Conservation (phyloP, 2,888 invertebrate genomes). For the Macaria liturata region DNA sequence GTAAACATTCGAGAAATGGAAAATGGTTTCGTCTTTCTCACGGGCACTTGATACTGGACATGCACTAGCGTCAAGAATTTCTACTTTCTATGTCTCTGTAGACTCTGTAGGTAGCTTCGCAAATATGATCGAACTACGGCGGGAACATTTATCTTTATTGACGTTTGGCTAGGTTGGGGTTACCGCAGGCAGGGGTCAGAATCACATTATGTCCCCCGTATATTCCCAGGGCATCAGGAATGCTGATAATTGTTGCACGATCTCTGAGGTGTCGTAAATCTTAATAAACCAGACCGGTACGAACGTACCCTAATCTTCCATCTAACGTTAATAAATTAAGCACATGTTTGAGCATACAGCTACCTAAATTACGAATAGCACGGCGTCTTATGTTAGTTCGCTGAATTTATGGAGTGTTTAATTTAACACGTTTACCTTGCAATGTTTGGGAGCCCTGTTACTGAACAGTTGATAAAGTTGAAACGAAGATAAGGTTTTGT, state of each 20-base stretch:
- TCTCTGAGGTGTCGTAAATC: conserved; percentile 69
- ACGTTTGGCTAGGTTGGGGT: conserved; percentile 6
- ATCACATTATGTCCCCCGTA: conserved; percentile 52
- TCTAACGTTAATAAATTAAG: conserved; percentile 54
- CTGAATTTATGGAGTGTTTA: conserved; percentile 40
- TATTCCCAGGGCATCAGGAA: conserved; percentile 62
- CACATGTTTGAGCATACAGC: conserved; percentile 39
- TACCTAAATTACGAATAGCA: conserved; percentile 35
- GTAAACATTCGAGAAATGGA: conserved; percentile 27
- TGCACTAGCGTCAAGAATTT: conserved; percentile 25
- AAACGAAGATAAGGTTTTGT: conserved; percentile 2
- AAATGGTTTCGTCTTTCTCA: conserved; percentile 30
- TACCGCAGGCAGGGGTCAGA: conserved; percentile 45
- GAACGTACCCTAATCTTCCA: conserved; percentile 47
- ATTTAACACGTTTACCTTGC: conserved; percentile 35
- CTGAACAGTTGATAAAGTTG: conserved; percentile 12
- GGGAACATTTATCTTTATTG: conserved; percentile 17
- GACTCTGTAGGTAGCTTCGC: background rate
- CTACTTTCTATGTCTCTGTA: conserved; percentile 24
- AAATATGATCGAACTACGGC: background rate
- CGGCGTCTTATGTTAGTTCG: conserved; percentile 35
- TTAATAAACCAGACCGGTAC: conserved; percentile 60
- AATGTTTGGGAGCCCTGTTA: conserved; percentile 14
- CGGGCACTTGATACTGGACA: conserved; percentile 27
- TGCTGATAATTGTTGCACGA: conserved; percentile 60